Percentiles rank a stretch among this genome's conserved stretches.
Conservation (phyloP, 1,140 invertebrate species). For the fruit fly (Drosophila melanogaster) region Release_6_plus_ISO1_MT NT_033779.5:17784001-17784500, state of each 20-base stretch:
- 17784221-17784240: conserved; percentile 34
- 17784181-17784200: not conserved
- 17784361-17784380: conserved; percentile 47
- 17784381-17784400: conserved; percentile 46
- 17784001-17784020: conserved; percentile 7
- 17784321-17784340: conserved; percentile 31
- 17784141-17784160: conserved; percentile 69
- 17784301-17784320: conserved; percentile 23
- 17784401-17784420: conserved; percentile 23
- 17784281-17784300: conserved; percentile 34
- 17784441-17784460: not conserved
- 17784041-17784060: conserved; percentile 70
- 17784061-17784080: conserved; percentile 53
- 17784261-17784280: conserved; percentile 39
- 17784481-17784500: not conserved
- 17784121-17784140: conserved; percentile 63
- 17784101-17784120: conserved; percentile 10
- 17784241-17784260: conserved; percentile 57
- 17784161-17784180: conserved; percentile 64
- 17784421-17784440: conserved; percentile 33
- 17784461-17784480: not conserved
- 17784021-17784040: conserved; percentile 63
- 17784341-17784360: conserved; percentile 33
- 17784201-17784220: conserved; percentile 29
- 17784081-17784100: conserved; percentile 58